phyloP scores from a whole-genome alignment of 1,140 invertebrate species.

The Venustaconcha ellipsiformis region DNA sequence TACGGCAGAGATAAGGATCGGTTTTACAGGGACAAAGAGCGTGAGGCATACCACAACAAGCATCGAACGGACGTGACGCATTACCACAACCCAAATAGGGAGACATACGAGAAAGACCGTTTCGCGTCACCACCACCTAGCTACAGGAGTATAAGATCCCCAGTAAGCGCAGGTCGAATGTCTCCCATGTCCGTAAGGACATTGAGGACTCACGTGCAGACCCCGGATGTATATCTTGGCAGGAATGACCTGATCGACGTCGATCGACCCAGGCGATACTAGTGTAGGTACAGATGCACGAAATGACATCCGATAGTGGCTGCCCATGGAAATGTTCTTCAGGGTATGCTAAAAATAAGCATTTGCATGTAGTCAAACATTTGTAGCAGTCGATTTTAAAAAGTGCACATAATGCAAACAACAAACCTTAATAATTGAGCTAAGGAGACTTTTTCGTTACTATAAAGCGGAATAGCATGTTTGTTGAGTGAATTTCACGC shows the following conservation, averaged over 20 bases:
- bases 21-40: constrained; percentile 22
- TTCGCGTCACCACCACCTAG: constrained; percentile 11
- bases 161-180: not conserved
- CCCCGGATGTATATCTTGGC: constrained; percentile 26
- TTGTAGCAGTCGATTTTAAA: no score
- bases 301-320: no score
- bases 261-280: constrained; percentile 8
- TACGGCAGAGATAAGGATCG: constrained; percentile 4
- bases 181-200: not conserved
- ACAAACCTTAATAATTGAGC: no score
- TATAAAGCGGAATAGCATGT: no score
- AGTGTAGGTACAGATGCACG: not conserved
- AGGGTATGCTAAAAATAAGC: no score
- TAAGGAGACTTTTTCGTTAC: no score
- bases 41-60: not conserved
- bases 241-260: constrained; percentile 2
- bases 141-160: constrained; percentile 1
- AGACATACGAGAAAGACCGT: constrained; percentile 4
- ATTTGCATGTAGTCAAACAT: no score
- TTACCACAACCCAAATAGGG: constrained; percentile 30
- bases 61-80: constrained; percentile 5
- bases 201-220: constrained; percentile 16
- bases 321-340: no score
- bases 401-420: no score
- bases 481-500: no score